Evolutionary conservation across 2,888 invertebrate genomes (phyloP).

Genomic region (Alentia gelatinosa): DNA sequence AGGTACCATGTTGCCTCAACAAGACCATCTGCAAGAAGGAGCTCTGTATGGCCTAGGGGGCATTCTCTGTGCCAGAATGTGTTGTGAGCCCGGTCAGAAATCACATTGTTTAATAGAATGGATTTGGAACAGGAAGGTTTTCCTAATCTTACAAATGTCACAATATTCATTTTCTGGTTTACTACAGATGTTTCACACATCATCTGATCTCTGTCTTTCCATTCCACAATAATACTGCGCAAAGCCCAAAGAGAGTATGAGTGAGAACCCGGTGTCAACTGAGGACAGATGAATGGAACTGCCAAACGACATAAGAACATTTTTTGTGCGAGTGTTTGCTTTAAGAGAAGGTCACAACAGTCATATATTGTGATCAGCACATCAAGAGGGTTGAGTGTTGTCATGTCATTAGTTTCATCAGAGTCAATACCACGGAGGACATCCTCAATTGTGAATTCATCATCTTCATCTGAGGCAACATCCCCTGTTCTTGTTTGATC

Average conservation of each 20-base stretch:
- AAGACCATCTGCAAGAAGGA: background rate
- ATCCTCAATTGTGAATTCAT: background rate
- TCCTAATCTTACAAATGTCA: constrained; percentile 7
- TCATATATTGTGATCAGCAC: background rate
- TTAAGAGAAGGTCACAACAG: background rate
- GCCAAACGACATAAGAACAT: constrained; percentile 23
- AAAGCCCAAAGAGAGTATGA: background rate
- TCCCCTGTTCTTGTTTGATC: too few relatives aligned
- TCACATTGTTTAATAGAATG: background rate
- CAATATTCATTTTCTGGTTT: background rate
- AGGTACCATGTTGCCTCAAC: constrained; percentile 12
- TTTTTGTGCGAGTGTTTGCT: constrained; percentile 8
- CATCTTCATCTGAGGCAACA: background rate
- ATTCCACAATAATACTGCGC: background rate
- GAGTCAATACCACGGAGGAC: background rate
- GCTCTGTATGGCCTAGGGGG: background rate
- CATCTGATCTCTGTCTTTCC: background rate
- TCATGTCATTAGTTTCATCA: background rate
- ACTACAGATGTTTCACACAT: background rate
- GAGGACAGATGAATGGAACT: background rate
- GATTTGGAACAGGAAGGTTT: constrained; percentile 1
- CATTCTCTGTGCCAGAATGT: constrained; percentile 17
- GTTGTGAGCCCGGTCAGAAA: background rate
- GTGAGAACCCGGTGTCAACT: background rate
- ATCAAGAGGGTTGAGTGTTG: constrained; percentile 7